phyloP scores from a whole-genome alignment of 1,140 invertebrate genomes.

The Heliothis subflexa region DNA sequence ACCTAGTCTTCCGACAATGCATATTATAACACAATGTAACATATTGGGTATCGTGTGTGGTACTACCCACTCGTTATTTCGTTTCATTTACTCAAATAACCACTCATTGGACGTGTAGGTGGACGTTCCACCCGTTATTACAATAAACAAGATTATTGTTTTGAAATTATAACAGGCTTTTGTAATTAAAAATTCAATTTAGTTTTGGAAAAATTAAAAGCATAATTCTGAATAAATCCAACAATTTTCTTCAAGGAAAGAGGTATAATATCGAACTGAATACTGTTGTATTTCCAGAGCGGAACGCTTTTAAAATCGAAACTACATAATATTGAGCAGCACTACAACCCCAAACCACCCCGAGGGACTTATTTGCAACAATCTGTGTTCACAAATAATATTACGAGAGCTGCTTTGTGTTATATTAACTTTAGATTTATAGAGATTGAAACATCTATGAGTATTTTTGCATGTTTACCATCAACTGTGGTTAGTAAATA shows the following conservation, averaged over 20 bases:
- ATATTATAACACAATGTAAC: too few species aligned
- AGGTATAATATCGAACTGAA: slow-evolving; percentile 6
- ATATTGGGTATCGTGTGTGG: too few species aligned
- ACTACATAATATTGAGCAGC: slow-evolving; percentile 55
- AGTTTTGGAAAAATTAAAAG: slow-evolving; percentile 18
- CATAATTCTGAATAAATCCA: slow-evolving; percentile 3
- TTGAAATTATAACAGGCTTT: not conserved
- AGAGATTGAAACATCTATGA: slow-evolving; percentile 34
- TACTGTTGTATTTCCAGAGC: slow-evolving; percentile 4
- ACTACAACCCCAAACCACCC: slow-evolving; percentile 50
- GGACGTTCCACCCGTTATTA: not conserved
- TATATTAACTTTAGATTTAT: slow-evolving; percentile 45
- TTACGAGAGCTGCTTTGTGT: slow-evolving; percentile 49
- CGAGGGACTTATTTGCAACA: slow-evolving; percentile 70
- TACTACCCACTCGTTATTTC: too few species aligned
- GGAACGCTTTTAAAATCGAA: slow-evolving; percentile 56
- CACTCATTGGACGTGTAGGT: too few species aligned
- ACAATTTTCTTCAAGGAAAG: not conserved
- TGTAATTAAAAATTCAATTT: slow-evolving; percentile 12
- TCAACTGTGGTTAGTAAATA: slow-evolving; percentile 4
- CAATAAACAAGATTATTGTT: not conserved
- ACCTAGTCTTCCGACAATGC: too few species aligned
- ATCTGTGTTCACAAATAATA: slow-evolving; percentile 66
- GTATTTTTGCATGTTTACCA: slow-evolving; percentile 19
- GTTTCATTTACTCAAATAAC: too few species aligned